Conservation (phyloP, 2,888 invertebrate species). For the Venustoraphidia nigricollis region DNA sequence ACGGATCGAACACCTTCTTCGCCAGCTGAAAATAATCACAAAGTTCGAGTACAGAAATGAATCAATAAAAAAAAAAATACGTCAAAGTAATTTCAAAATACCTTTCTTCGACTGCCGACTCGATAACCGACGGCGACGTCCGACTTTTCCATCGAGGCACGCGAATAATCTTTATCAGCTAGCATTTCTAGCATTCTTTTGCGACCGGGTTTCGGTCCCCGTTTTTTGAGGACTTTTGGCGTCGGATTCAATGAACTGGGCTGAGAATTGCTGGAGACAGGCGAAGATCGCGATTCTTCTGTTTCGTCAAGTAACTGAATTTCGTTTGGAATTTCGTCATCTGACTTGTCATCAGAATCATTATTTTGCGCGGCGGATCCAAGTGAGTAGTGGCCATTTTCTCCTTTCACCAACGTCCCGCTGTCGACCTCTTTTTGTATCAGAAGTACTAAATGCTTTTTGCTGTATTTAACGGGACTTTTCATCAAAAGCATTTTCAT, state of each 20-base stretch:
- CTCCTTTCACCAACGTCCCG: slow-evolving; percentile 49
- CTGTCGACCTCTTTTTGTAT: slow-evolving; percentile 53
- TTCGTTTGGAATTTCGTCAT: slow-evolving; percentile 22
- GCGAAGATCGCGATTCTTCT: neutral
- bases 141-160: neutral
- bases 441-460: slow-evolving; percentile 45
- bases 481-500: slow-evolving; percentile 47
- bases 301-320: neutral
- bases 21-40: slow-evolving; percentile 38
- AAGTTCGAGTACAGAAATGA: neutral
- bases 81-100: slow-evolving; percentile 4
- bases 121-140: slow-evolving; percentile 9
- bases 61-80: neutral
- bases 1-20: slow-evolving; percentile 75
- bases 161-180: slow-evolving; percentile 6
- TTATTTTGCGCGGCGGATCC: slow-evolving; percentile 31
- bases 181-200: neutral
- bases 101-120: slow-evolving; percentile 14
- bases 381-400: slow-evolving; percentile 51
- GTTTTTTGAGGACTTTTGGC: slow-evolving; percentile 1
- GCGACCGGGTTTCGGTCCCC: neutral
- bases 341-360: slow-evolving; percentile 9
- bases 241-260: neutral
- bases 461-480: slow-evolving; percentile 44
- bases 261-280: neutral